Percentiles rank a stretch among this genome's conserved stretches.
Conservation (phyloP, 2,797 vertebrate species). For the Amblyraja radiata region DNA sequence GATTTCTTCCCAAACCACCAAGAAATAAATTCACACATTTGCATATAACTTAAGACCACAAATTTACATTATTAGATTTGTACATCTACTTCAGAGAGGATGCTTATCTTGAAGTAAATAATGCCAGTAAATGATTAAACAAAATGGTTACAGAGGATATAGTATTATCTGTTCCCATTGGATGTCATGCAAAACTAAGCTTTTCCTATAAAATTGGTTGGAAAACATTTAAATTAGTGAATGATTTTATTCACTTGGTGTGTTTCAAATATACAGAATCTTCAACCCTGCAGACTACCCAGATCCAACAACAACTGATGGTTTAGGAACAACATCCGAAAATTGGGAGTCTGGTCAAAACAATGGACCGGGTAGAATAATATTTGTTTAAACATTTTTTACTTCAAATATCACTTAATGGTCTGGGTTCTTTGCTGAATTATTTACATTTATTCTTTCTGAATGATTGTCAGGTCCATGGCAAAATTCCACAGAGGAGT, state of each 20-base stretch:
- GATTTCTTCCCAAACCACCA: background rate
- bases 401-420: background rate
- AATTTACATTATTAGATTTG: background rate
- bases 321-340: conserved; percentile 67
- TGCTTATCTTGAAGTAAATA: background rate
- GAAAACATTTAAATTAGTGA: conserved; percentile 36
- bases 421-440: background rate
- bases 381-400: background rate
- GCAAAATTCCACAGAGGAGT: conserved; percentile 83
- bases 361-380: conserved; percentile 73
- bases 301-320: conserved; percentile 64
- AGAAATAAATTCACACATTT: background rate
- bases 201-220: background rate
- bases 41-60: background rate
- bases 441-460: background rate
- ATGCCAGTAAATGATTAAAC: background rate
- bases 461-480: conserved; percentile 62
- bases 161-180: no score
- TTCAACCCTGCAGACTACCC: conserved; percentile 92
- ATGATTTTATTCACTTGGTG: conserved; percentile 42
- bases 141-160: background rate
- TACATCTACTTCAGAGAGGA: background rate
- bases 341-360: conserved; percentile 74
- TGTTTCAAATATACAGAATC: conserved; percentile 59
- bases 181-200: no score